Conservation (phyloP, 92 coral and sea anemone species). For the Palythoa caribaeorum region DNA sequence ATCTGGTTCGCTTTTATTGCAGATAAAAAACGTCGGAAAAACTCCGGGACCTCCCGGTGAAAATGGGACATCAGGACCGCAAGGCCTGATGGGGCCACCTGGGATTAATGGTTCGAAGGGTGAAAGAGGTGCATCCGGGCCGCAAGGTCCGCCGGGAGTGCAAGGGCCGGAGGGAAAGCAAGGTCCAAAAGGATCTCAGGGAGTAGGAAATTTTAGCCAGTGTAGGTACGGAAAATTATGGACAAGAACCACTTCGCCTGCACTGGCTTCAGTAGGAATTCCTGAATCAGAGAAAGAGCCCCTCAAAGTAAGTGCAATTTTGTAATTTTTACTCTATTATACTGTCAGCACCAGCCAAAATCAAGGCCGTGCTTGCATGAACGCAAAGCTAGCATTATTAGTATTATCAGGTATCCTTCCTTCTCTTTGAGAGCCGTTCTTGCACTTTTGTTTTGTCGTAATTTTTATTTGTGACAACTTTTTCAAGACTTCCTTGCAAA, state of each 20-base stretch:
- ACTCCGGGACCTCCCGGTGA: conserved; percentile 58
- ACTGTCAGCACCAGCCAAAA: no score
- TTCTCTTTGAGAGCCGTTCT: no score
- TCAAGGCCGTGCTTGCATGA: no score
- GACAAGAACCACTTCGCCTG: no score
- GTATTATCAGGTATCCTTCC: no score
- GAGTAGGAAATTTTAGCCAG: conserved; percentile 29
- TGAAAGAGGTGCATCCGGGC: conserved; percentile 34
- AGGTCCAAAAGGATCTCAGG: conserved; percentile 16
- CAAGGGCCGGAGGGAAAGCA: conserved; percentile 35
- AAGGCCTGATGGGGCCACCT: conserved; percentile 49
- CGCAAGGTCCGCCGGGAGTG: conserved; percentile 43
- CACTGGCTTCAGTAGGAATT: background rate
- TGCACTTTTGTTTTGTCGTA: no score
- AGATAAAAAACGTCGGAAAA: conserved; percentile 52
- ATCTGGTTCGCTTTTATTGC: background rate
- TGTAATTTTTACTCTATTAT: no score
- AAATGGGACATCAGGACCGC: conserved; percentile 49
- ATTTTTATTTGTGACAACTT: no score
- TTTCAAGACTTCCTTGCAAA: no score
- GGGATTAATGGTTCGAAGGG: conserved; percentile 60
- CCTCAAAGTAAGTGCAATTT: background rate
- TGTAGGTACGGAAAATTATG: background rate
- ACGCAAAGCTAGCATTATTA: no score
- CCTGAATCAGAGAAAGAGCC: background rate